Evolutionary conservation across 1,140 invertebrate species (phyloP).

Genomic region (Conus betulinus): DNA sequence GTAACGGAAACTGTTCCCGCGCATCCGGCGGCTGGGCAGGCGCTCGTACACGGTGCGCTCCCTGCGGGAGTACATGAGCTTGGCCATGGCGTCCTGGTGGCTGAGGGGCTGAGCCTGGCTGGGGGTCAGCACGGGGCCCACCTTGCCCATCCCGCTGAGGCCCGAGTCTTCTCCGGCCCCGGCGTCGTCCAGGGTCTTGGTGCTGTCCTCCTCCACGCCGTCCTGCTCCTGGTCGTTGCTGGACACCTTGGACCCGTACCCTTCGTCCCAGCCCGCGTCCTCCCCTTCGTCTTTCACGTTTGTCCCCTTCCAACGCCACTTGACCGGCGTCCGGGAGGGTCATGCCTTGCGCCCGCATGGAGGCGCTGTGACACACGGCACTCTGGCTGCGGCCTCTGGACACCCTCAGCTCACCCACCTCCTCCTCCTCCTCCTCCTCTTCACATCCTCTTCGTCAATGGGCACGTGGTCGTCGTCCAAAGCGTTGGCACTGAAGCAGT

Average conservation of each 20-base stretch:
- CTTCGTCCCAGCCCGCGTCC: conserved; percentile 12
- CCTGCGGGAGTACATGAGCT: conserved; percentile 23
- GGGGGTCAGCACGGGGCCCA: not conserved
- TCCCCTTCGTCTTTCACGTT: conserved; percentile 17
- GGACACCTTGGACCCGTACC: conserved; percentile 28
- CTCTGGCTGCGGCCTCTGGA: not conserved
- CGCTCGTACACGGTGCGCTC: conserved; percentile 22
- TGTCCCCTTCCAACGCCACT: not conserved
- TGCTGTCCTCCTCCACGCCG: not conserved
- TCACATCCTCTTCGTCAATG: not conserved
- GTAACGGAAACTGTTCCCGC: conserved; percentile 24
- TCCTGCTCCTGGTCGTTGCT: conserved; percentile 32
- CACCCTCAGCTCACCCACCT: not conserved
- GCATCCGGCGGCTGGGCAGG: not conserved
- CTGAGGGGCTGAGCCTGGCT: not conserved
- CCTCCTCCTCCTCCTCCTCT: not conserved
- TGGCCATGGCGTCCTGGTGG: conserved; percentile 28
- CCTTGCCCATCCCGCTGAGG: not conserved
- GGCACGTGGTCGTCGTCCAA: conserved; percentile 6
- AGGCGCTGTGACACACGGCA: not conserved
- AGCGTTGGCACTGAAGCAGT: conserved; percentile 25
- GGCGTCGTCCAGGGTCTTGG: not conserved
- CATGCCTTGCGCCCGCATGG: not conserved
- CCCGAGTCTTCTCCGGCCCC: not conserved
- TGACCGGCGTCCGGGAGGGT: not conserved